phyloP scores from a whole-genome alignment of 2,888 invertebrate genomes.

The Hofmannophila pseudospretella region DNA sequence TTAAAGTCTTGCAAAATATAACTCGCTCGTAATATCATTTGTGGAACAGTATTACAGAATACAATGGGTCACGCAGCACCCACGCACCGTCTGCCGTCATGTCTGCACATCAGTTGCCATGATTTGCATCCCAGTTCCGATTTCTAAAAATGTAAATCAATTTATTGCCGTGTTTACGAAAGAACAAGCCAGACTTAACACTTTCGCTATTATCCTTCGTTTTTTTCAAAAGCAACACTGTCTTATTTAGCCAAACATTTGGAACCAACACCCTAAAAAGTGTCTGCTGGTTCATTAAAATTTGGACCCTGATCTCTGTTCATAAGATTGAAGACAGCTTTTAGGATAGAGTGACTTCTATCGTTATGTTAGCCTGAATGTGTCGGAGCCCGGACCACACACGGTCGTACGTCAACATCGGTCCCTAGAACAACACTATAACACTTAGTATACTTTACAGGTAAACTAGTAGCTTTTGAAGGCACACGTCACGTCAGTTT shows the following conservation, averaged over 20 bases:
- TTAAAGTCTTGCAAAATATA: conserved; percentile 44
- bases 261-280: conserved; percentile 19
- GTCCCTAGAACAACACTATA: conserved; percentile 70
- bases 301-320: conserved; percentile 19
- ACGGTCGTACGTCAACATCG: conserved; percentile 66
- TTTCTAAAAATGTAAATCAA: conserved; percentile 42
- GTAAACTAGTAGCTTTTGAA: conserved; percentile 65
- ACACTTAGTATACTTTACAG: conserved; percentile 73
- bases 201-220: conserved; percentile 65
- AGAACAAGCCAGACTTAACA: conserved; percentile 63
- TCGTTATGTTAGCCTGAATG: conserved; percentile 22
- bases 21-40: conserved; percentile 50
- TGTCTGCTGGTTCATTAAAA: conserved; percentile 15
- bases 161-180: conserved; percentile 39
- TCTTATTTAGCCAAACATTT: conserved; percentile 43
- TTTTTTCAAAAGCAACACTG: conserved; percentile 56
- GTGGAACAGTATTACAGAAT: conserved; percentile 49
- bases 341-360: conserved; percentile 19
- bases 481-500: conserved; percentile 43
- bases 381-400: conserved; percentile 61
- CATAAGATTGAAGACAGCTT: conserved; percentile 33
- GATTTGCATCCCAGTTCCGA: conserved; percentile 53
- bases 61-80: conserved; percentile 72
- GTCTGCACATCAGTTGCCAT: conserved; percentile 51
- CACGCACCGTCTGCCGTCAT: conserved; percentile 63